Percentiles rank a stretch among this genome's conserved stretches.
These are phyloP conservation scores for Limonius californicus DNA, from an alignment of 1,140 invertebrate genomes.

Conservation along the genomic window DNA sequence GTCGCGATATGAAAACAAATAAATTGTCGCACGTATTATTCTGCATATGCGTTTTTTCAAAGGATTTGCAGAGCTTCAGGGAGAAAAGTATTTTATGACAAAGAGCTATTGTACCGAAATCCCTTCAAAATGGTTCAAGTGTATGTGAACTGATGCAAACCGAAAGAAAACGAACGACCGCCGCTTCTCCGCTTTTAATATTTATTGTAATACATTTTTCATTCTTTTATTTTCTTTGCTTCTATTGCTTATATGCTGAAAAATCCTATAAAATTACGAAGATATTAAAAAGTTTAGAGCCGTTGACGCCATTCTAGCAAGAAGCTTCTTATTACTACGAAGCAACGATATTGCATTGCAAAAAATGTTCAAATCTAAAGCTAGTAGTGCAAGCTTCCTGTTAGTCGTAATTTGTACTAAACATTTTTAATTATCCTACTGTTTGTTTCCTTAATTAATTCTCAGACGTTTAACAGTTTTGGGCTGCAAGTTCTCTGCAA, in stretches of 20 bases:
- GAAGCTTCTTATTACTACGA: neutral
- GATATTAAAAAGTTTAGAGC: neutral
- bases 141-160: neutral
- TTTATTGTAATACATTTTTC: neutral
- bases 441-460: no score
- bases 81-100: neutral
- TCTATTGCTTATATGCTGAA: neutral
- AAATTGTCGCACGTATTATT: neutral
- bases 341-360: neutral
- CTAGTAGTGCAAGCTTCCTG: no score
- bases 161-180: neutral
- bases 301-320: neutral
- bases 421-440: no score
- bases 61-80: neutral
- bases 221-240: neutral
- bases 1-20: neutral
- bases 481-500: no score
- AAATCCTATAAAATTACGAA: neutral
- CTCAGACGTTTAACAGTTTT: no score
- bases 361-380: no score
- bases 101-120: neutral
- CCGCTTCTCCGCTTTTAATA: neutral
- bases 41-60: conserved; percentile 1
- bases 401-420: no score
- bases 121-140: neutral